Percentiles rank a stretch among this genome's conserved stretches.
These are phyloP conservation scores for Pseudorasbora parva DNA, from an alignment of 2,113 vertebrate species.

Conservation along the genomic window DNA sequence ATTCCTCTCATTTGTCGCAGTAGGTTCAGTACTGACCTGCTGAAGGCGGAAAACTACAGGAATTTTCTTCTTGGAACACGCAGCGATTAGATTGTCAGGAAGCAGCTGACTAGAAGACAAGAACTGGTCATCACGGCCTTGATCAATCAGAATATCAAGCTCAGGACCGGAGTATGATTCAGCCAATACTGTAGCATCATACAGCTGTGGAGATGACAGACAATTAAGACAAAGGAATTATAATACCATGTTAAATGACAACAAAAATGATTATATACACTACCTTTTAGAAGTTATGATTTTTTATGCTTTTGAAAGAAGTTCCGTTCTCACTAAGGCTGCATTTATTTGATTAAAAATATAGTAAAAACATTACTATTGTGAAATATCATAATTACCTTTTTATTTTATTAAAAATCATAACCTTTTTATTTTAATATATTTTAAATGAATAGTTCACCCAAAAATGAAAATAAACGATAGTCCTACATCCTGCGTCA, in stretches of 20 bases:
- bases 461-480: too few species aligned
- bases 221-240: background rate
- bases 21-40: constrained; percentile 79
- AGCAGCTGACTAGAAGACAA: constrained; percentile 89
- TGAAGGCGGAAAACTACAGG: constrained; percentile 92
- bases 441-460: too few species aligned
- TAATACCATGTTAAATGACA: too few species aligned
- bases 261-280: background rate
- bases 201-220: constrained; percentile 73
- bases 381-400: background rate
- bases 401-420: too few species aligned
- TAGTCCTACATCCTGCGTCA: too few species aligned
- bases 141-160: constrained; percentile 93
- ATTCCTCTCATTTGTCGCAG: background rate
- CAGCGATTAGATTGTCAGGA: constrained; percentile 92
- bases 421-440: too few species aligned
- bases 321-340: background rate
- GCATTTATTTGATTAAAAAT: background rate
- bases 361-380: background rate
- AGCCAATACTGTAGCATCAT: constrained; percentile 87
- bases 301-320: background rate
- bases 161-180: constrained; percentile 81
- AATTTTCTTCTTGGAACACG: constrained; percentile 89
- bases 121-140: constrained; percentile 95
- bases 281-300: background rate